Evolutionary conservation across 2,797 vertebrate species (phyloP).

Genomic region (Furcifer pardalis): DNA sequence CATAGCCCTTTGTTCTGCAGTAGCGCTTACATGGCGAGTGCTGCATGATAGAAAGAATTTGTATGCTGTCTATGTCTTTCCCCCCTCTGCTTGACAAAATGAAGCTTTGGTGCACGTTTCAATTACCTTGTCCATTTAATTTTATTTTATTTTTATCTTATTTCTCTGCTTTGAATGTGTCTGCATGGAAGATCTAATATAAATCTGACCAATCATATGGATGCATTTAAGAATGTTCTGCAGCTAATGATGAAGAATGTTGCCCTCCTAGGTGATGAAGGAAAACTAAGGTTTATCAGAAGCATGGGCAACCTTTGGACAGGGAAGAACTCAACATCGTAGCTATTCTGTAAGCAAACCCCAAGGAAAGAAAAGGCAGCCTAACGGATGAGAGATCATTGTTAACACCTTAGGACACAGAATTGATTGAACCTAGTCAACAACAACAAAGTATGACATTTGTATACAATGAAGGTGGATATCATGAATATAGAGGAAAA

Average conservation of each 20-base stretch:
- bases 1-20: constrained; percentile 19
- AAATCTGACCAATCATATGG: neutral
- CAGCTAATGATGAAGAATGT: neutral
- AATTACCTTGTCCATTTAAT: neutral
- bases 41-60: constrained; percentile 14
- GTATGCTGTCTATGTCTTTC: constrained; percentile 24
- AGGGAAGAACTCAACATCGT: neutral
- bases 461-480: constrained; percentile 13
- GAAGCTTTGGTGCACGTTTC: neutral
- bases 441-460: neutral
- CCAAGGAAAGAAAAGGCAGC: neutral
- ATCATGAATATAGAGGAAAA: neutral
- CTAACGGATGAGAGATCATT: neutral
- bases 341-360: too few species aligned
- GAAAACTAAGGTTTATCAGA: constrained; percentile 8
- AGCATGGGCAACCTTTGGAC: neutral
- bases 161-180: neutral
- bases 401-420: neutral
- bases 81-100: constrained; percentile 1
- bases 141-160: neutral
- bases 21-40: neutral
- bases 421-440: neutral
- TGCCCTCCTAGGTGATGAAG: neutral
- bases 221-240: neutral
- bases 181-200: accelerated